phyloP scores from a whole-genome alignment of 23 tunicate genomes.

The Botrylloides violaceus region DNA sequence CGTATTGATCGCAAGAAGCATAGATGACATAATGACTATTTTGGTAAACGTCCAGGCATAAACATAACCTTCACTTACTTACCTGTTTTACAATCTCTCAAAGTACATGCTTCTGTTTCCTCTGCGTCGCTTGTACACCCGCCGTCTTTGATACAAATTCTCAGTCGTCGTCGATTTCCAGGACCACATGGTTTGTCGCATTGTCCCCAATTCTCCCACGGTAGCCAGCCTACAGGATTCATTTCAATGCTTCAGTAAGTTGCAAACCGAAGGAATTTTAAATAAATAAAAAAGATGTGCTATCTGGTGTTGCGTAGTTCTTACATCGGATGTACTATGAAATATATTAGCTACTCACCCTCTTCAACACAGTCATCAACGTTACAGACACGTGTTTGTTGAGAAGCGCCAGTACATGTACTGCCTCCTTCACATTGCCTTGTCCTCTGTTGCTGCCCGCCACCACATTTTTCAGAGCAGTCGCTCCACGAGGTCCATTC shows the following conservation, averaged over 20 bases:
- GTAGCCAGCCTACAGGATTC: not conserved
- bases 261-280: too few relatives aligned
- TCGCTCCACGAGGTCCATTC: not conserved
- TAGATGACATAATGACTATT: too few relatives aligned
- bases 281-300: too few relatives aligned
- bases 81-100: not conserved
- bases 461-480: not conserved
- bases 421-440: not conserved
- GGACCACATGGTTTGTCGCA: not conserved
- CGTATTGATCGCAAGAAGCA: too few relatives aligned
- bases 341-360: too few relatives aligned
- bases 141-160: not conserved
- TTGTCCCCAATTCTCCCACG: not conserved
- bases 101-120: not conserved
- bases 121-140: not conserved
- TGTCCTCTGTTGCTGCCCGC: not conserved
- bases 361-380: too few relatives aligned
- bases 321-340: too few relatives aligned
- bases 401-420: not conserved
- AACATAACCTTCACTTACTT: too few relatives aligned
- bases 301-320: too few relatives aligned
- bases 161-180: not conserved
- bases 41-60: too few relatives aligned
- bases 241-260: too few relatives aligned
- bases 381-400: not conserved